phyloP scores from a whole-genome alignment of 2,797 vertebrate species.

The Peromyscus eremicus region DNA sequence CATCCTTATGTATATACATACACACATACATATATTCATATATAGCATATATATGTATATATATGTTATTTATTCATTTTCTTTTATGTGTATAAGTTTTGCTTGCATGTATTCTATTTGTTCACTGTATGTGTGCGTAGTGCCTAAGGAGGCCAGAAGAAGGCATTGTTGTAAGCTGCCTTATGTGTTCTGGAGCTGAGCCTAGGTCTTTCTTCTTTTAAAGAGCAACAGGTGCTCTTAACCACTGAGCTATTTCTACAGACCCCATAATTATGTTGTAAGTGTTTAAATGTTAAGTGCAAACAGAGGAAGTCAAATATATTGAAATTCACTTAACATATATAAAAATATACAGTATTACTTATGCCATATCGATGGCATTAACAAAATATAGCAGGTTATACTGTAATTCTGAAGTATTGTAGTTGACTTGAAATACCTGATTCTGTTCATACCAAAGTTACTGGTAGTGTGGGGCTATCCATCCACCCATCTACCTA shows the following conservation, averaged over 20 bases:
- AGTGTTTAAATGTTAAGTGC: not conserved
- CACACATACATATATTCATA: not conserved
- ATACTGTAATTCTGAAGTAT: not conserved
- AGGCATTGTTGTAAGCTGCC: no score
- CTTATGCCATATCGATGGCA: not conserved
- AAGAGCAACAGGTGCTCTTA: no score
- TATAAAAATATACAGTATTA: not conserved
- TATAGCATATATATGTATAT: not conserved
- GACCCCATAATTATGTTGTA: constrained; percentile 54
- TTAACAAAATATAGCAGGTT: not conserved
- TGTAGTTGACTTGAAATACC: not conserved
- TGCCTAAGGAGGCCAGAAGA: no score
- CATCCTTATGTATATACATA: not conserved
- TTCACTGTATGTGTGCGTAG: no score
- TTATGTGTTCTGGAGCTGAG: no score
- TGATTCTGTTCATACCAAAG: constrained; percentile 22
- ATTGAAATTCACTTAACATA: constrained; percentile 54
- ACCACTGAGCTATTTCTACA: no score
- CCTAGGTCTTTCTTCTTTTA: no score
- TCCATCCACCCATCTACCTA: not conserved
- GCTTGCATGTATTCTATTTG: no score
- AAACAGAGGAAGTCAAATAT: constrained; percentile 21
- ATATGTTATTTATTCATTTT: not conserved
- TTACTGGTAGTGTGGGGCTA: not conserved
- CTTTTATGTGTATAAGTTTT: no score